Evolutionary conservation across 1,140 invertebrate genomes (phyloP), one percentile per base, ranked within the genome.

Genomic region (Caenorhabditis latens): DNA sequence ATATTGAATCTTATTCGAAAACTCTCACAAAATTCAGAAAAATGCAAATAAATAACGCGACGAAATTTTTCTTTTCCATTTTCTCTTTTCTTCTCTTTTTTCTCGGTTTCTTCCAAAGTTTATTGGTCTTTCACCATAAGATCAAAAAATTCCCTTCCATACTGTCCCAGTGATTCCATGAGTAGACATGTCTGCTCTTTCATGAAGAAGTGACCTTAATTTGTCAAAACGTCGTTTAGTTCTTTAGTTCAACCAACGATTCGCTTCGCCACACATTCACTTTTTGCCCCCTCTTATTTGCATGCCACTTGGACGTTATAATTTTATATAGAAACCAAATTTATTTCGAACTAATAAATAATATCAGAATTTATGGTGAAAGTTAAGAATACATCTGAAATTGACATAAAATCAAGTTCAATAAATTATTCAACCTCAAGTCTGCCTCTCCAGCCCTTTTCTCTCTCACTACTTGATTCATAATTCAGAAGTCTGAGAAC

Each of bases 161-260:
- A 11, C 0, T 4, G 14, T 71, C 19, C 42, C 65, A 43, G 40
- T 43, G 65, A 71, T 71, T 71, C 42, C 14, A 43, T 16, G 42
- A 71, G 61, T 63, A 4, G 21, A 32, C 21, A 43, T 71, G 65
- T 71, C 40, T 71, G 21, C 65, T 46, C 65, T 71, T 46, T 43
- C 42, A 71, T 19, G 61, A 32, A 32, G 32, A 63, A 63, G 8
- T 32, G 61, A 32, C 61, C 32, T 19, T 63, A 63, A 63, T 63
- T 63, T 40, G 32, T 63, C 32, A 46, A 67, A 21, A 71, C 19
- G 42, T 24, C 42, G 21, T 24, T 40, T 63, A 63, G 61, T 63
- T 63, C 55, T 19, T 58, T n/a, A 32, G 32, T 32, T 32, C 32
- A 32, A 32, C 50, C 5, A 19, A 40, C 61, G 61, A 63, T 63